Conservation (phyloP, 2,888 invertebrate genomes). For the Oxyscelio sp. region DNA sequence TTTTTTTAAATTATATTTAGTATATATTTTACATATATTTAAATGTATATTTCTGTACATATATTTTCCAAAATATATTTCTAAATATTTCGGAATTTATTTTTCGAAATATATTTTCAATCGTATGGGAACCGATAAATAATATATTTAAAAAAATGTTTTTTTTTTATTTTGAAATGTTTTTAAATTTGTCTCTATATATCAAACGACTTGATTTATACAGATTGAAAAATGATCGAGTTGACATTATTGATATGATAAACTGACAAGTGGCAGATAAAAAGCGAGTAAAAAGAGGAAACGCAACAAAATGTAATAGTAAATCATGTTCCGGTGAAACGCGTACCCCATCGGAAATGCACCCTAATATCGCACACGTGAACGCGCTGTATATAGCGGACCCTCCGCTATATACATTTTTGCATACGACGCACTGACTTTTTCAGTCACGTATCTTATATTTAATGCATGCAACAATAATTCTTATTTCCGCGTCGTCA, state of each 20-base stretch:
- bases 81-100: too few species aligned
- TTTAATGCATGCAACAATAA: constrained; percentile 38
- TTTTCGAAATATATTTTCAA: too few species aligned
- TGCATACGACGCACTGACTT: constrained; percentile 41
- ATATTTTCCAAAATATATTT: too few species aligned
- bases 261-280: neutral
- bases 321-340: constrained; percentile 81
- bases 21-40: too few species aligned
- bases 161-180: too few species aligned
- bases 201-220: neutral
- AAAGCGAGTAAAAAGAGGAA: neutral
- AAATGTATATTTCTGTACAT: too few species aligned
- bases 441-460: constrained; percentile 42
- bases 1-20: too few species aligned
- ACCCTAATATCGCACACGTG: constrained; percentile 73
- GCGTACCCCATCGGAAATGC: constrained; percentile 80
- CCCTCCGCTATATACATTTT: constrained; percentile 44
- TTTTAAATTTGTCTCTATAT: too few species aligned
- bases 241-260: neutral
- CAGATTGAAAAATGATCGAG: neutral
- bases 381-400: constrained; percentile 37
- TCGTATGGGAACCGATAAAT: too few species aligned
- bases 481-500: constrained; percentile 56
- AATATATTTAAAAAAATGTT: too few species aligned
- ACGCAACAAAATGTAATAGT: constrained; percentile 78